These are phyloP conservation scores for Pachypeltis micranthus DNA, from an alignment of 1,140 invertebrate species.

Conservation along the genomic window DNA sequence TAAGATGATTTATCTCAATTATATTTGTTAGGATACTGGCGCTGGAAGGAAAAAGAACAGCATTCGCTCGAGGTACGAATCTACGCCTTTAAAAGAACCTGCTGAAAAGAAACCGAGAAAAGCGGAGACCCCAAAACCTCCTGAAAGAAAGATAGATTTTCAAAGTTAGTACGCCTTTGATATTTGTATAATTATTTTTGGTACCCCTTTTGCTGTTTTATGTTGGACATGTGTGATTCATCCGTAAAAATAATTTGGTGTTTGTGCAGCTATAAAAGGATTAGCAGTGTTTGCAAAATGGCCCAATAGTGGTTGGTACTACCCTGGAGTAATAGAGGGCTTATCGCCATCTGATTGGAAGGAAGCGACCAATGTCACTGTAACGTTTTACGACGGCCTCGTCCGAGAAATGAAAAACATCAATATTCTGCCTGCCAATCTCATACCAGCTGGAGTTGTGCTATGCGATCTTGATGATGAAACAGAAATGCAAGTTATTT, in stretches of 20 bases:
- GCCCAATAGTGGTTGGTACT: slow-evolving; percentile 23
- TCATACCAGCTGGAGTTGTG: slow-evolving; percentile 14
- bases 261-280: slow-evolving; percentile 16
- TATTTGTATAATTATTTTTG: too few relatives aligned
- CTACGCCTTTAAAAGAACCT: slow-evolving; percentile 12
- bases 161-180: not conserved
- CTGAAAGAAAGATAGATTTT: not conserved
- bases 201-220: too few relatives aligned
- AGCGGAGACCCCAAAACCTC: not conserved
- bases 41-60: not conserved
- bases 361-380: slow-evolving; percentile 18
- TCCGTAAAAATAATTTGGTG: too few relatives aligned
- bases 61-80: not conserved
- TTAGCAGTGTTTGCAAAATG: slow-evolving; percentile 22
- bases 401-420: slow-evolving; percentile 22
- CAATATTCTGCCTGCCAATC: slow-evolving; percentile 20
- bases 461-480: slow-evolving; percentile 19
- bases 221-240: too few relatives aligned
- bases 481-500: slow-evolving; percentile 16
- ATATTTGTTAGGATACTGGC: not conserved
- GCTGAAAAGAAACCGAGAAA: not conserved
- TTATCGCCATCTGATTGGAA: slow-evolving; percentile 5
- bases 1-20: too few relatives aligned
- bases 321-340: slow-evolving; percentile 17
- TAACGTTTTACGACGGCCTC: slow-evolving; percentile 20